Conservation (phyloP, 1,140 invertebrate species). For the Leucophenga varia region DNA sequence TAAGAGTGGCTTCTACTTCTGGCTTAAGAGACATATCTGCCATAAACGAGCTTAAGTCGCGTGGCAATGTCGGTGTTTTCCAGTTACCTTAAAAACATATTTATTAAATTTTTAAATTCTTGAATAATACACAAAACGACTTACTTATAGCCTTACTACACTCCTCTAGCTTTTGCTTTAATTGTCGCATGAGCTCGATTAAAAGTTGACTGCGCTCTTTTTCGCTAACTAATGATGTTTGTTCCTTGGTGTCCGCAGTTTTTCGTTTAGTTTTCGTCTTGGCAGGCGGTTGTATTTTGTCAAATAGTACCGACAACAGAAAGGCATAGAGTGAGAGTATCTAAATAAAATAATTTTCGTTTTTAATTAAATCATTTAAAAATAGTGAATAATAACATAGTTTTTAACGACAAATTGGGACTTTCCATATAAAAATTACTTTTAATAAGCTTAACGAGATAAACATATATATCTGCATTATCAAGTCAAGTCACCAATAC, state of each 20-base stretch:
- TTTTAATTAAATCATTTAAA: not conserved
- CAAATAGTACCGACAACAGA: constrained; percentile 43
- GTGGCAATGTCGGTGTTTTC: constrained; percentile 40
- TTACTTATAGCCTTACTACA: constrained; percentile 45
- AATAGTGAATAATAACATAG: rapidly evolving
- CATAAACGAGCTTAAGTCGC: constrained; percentile 48
- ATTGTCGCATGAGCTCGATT: constrained; percentile 43
- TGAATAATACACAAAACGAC: constrained; percentile 5
- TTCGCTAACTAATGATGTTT: constrained; percentile 41
- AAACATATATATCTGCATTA: no score
- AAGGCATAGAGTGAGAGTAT: constrained; percentile 52
- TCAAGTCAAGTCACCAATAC: no score
- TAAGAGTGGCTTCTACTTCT: constrained; percentile 44
- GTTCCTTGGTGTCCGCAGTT: constrained; percentile 22
- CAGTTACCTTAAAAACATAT: constrained; percentile 28
- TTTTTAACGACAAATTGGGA: not conserved
- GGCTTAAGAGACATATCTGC: constrained; percentile 52
- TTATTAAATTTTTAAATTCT: not conserved
- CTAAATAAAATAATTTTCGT: constrained; percentile 17
- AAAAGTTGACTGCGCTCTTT: constrained; percentile 48
- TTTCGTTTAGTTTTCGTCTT: constrained; percentile 43
- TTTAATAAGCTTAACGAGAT: no score
- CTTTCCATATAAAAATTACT: constrained; percentile 2
- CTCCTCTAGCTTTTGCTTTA: constrained; percentile 44
- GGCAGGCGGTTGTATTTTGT: constrained; percentile 41